Conservation (phyloP, 2,888 invertebrate species). For the Cantharis nigra region DNA sequence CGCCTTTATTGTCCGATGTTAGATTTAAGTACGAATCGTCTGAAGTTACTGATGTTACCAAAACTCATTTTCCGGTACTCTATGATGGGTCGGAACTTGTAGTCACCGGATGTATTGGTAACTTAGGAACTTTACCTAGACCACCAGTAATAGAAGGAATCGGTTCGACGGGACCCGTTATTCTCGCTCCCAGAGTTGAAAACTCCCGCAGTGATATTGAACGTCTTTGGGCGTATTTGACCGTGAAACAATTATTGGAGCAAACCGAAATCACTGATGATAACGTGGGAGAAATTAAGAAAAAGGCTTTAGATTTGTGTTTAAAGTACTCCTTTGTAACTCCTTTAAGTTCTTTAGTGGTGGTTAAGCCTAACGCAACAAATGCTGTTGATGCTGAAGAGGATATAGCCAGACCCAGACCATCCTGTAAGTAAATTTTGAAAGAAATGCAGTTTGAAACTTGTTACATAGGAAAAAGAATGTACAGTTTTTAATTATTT, state of each 20-base stretch:
- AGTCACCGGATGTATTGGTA: conserved; percentile 59
- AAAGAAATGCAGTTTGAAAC: too few relatives aligned
- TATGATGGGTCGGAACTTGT: conserved; percentile 68
- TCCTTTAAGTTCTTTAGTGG: conserved; percentile 68
- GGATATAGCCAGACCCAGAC: conserved; percentile 37
- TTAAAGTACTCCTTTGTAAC: conserved; percentile 71
- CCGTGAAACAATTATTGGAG: conserved; percentile 67
- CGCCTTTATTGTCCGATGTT: conserved; percentile 69
- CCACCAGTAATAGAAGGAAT: background rate
- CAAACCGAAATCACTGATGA: conserved; percentile 46
- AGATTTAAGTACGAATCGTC: conserved; percentile 66
- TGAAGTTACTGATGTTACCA: conserved; percentile 61
- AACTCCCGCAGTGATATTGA: conserved; percentile 49
- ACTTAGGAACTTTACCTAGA: background rate
- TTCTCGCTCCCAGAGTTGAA: conserved; percentile 7
- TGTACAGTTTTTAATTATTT: background rate
- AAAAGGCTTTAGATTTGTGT: conserved; percentile 61
- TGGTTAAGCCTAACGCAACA: conserved; percentile 66
- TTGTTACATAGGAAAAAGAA: background rate
- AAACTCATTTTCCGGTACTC: conserved; percentile 61
- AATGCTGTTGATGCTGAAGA: conserved; percentile 59
- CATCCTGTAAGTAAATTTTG: background rate
- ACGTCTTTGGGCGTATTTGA: conserved; percentile 70
- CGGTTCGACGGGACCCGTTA: background rate
- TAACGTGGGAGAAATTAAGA: conserved; percentile 49